phyloP scores from a whole-genome alignment of 1,140 invertebrate genomes.

The Geopemphigus sp. region DNA sequence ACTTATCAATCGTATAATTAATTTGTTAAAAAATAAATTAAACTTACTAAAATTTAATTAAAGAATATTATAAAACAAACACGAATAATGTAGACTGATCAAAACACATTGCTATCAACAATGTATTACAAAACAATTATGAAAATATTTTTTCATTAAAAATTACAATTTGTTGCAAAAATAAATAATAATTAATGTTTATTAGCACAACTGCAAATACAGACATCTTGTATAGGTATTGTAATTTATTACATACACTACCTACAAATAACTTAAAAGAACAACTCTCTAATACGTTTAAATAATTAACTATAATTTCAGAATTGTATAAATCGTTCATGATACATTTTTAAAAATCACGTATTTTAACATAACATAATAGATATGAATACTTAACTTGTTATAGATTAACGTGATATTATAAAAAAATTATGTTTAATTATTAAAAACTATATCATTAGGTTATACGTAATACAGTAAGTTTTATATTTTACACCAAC shows the following conservation, averaged over 20 bases:
- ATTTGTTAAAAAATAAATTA: conserved; percentile 13
- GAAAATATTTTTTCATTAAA: conserved; percentile 13
- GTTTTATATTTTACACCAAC: too few species aligned
- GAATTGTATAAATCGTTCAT: not conserved
- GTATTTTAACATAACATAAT: too few species aligned
- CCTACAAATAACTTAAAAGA: conserved; percentile 3
- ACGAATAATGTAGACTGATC: too few species aligned
- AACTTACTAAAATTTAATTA: too few species aligned
- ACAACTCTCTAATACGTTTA: not conserved
- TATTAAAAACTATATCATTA: too few species aligned
- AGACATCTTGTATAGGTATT: not conserved
- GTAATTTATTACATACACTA: conserved; percentile 18
- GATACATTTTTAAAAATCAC: not conserved
- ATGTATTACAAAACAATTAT: too few species aligned
- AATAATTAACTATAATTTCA: not conserved
- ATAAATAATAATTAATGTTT: not conserved
- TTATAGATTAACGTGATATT: too few species aligned
- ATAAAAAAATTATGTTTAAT: too few species aligned
- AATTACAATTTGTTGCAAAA: not conserved
- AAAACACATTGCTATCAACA: too few species aligned
- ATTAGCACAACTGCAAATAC: conserved; percentile 21
- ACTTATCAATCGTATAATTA: not conserved
- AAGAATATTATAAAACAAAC: too few species aligned
- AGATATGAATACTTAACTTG: too few species aligned
- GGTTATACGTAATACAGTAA: too few species aligned